phyloP scores from a whole-genome alignment of 2,888 invertebrate species.

The Apamea sordens region DNA sequence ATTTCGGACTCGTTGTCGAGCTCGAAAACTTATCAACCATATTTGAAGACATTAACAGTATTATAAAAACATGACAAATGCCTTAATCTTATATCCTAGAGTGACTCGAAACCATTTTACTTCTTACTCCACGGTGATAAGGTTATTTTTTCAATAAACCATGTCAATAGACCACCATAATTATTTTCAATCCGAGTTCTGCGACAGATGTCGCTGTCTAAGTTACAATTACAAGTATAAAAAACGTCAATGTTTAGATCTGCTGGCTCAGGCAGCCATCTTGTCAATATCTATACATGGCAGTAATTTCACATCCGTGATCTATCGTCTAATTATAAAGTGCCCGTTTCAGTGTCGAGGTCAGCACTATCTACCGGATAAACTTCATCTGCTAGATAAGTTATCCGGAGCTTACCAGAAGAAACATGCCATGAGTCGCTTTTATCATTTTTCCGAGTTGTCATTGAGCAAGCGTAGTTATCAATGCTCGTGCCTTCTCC shows the following conservation, averaged over 20 bases:
- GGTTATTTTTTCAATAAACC: conserved; percentile 30
- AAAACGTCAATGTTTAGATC: conserved; percentile 19
- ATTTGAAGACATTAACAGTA: background rate
- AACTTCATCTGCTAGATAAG: background rate
- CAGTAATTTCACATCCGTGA: conserved; percentile 18
- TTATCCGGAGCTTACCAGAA: background rate
- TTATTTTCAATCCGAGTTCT: background rate
- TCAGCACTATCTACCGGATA: background rate
- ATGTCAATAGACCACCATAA: conserved; percentile 24
- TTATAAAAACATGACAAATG: conserved; percentile 2
- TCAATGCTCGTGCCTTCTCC: background rate
- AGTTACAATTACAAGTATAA: conserved; percentile 14
- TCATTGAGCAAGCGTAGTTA: conserved; percentile 28
- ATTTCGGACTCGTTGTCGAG: background rate
- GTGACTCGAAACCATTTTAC: conserved; percentile 12
- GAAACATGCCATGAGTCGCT: background rate
- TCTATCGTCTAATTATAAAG: background rate
- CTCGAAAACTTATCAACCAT: background rate
- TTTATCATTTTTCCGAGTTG: background rate
- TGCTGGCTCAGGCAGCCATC: conserved; percentile 19
- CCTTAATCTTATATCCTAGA: conserved; percentile 1
- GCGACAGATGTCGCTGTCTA: conserved; percentile 20
- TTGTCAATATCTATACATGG: conserved; percentile 24
- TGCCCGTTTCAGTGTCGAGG: background rate
- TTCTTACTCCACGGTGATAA: conserved; percentile 12